phyloP scores from a whole-genome alignment of 30 jellyfish, hydroid and myxozoan genomes.

The Aurelia sp. region DNA sequence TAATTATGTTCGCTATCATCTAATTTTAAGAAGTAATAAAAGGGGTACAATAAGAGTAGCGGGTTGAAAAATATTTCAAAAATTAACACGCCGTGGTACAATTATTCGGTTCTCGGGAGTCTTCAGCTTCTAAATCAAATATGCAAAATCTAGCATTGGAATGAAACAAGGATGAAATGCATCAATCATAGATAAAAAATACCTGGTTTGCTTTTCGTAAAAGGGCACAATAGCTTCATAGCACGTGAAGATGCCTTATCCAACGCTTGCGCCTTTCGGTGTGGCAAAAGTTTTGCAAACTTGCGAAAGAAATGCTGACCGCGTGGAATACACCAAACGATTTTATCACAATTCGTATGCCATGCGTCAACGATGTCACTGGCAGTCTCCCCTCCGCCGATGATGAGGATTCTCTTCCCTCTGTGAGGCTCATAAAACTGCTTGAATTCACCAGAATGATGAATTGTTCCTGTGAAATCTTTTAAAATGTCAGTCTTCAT shows the following conservation, averaged over 20 bases:
- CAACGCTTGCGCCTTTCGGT: conserved; percentile 91
- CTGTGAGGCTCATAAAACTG: conserved; percentile 57
- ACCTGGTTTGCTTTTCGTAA: conserved; percentile 87
- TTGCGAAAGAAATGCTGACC: conserved; percentile 96
- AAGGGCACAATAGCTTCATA: conserved; percentile 75
- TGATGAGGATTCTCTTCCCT: conserved; percentile 63
- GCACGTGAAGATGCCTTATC: conserved; percentile 95
- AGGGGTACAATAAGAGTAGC: too few relatives aligned
- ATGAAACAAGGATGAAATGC: background rate
- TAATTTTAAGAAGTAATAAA: too few relatives aligned
- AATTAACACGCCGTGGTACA: too few relatives aligned
- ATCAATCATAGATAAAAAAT: background rate
- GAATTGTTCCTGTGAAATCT: conserved; percentile 71
- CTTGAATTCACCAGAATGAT: conserved; percentile 85
- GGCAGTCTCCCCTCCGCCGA: conserved; percentile 98
- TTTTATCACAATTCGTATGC: conserved; percentile 62
- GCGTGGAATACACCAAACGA: conserved; percentile 93
- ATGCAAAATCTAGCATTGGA: too few relatives aligned
- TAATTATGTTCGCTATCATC: too few relatives aligned
- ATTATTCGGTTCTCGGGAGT: too few relatives aligned
- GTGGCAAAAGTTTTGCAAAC: conserved; percentile 78
- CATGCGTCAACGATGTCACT: conserved; percentile 86
- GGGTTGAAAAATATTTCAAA: too few relatives aligned
- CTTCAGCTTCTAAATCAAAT: too few relatives aligned
- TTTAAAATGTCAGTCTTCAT: conserved; percentile 40